Evolutionary conservation across 2,113 vertebrate genomes (phyloP).

Genomic region (Tragulus kanchil): DNA sequence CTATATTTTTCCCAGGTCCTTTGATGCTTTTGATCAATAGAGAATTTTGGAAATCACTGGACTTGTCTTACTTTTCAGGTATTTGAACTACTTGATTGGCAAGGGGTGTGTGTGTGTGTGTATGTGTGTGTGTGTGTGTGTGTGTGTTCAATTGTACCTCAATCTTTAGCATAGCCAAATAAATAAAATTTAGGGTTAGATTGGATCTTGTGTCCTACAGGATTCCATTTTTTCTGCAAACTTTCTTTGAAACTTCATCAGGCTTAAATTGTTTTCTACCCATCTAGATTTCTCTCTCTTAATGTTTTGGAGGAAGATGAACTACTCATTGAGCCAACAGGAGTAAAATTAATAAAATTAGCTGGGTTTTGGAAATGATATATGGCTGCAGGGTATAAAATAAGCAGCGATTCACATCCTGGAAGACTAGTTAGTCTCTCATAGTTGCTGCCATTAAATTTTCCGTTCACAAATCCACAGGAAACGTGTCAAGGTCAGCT

Average conservation of each 20-base stretch:
- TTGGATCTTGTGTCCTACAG: neutral
- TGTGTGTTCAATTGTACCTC: neutral
- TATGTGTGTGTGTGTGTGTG: neutral
- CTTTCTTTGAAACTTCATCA: conserved; percentile 40
- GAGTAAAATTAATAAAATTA: conserved; percentile 82
- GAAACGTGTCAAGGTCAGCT: conserved; percentile 82
- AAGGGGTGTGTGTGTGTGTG: neutral
- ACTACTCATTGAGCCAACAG: conserved; percentile 83
- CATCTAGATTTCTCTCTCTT: conserved; percentile 80
- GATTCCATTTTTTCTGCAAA: neutral
- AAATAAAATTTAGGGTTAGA: neutral
- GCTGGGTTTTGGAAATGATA: conserved; percentile 84
- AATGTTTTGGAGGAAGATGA: conserved; percentile 84
- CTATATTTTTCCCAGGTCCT: neutral
- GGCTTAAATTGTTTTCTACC: conserved; percentile 86
- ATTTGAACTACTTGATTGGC: neutral
- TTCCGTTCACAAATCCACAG: conserved; percentile 79
- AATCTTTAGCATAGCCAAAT: neutral
- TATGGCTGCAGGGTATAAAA: conserved; percentile 77
- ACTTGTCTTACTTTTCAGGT: neutral
- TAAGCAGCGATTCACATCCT: conserved; percentile 84
- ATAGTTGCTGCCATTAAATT: conserved; percentile 79
- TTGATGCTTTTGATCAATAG: conserved; percentile 6
- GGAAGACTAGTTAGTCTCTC: conserved; percentile 82
- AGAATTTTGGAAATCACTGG: neutral